Evolutionary conservation across 1,140 invertebrate species (phyloP).

Genomic region (Saccostrea echinata): DNA sequence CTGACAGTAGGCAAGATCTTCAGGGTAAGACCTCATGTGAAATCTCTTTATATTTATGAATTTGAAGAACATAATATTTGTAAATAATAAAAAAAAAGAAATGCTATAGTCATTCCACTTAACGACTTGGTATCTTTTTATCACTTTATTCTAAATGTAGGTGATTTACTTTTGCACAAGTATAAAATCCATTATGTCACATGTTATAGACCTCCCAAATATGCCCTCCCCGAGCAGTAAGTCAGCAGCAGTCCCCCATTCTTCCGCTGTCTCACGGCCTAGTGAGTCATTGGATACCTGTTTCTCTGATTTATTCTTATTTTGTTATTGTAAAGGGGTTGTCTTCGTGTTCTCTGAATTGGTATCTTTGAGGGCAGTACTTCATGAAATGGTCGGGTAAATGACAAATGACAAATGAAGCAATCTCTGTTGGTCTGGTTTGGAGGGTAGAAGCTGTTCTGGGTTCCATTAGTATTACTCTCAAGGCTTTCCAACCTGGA

Average conservation of each 20-base stretch:
- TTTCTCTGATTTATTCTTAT: slow-evolving; percentile 29
- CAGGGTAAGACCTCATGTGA: too few species aligned
- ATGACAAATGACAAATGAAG: slow-evolving; percentile 37
- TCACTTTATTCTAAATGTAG: too few species aligned
- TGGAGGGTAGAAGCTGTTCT: background rate
- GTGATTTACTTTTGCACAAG: background rate
- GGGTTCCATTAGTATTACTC: background rate
- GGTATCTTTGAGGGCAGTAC: slow-evolving; percentile 13
- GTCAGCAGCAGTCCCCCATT: background rate
- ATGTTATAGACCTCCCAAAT: background rate
- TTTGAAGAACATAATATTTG: too few species aligned
- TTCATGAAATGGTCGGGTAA: slow-evolving; percentile 22
- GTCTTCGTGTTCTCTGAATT: background rate
- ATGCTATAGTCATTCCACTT: too few species aligned
- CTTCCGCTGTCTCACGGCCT: slow-evolving; percentile 41
- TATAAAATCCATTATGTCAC: slow-evolving; percentile 42
- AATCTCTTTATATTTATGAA: too few species aligned
- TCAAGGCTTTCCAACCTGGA: slow-evolving; percentile 34
- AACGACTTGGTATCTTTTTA: too few species aligned
- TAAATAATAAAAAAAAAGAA: too few species aligned
- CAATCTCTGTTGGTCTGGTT: background rate
- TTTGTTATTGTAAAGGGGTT: background rate
- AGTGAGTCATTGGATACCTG: slow-evolving; percentile 7
- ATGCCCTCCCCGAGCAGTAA: background rate
- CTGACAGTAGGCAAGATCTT: too few species aligned